These are phyloP conservation scores for Cecidostiba fungosa DNA, from an alignment of 2,888 invertebrate genomes.

Conservation along the genomic window DNA sequence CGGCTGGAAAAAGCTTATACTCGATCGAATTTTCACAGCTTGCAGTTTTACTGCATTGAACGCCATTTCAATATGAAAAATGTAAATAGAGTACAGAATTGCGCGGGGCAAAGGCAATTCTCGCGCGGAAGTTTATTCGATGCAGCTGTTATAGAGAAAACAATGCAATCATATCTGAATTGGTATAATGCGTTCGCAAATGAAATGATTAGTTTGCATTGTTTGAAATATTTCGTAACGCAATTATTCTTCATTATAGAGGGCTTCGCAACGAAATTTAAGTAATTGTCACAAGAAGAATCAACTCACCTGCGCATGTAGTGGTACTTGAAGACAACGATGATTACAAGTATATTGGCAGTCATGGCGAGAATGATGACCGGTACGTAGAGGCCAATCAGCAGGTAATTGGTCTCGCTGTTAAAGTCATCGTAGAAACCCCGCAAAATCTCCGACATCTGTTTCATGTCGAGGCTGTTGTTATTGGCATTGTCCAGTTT, in stretches of 20 bases:
- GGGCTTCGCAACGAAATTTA: too few relatives aligned
- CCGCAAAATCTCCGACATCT: slow-evolving; percentile 66
- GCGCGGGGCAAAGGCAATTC: too few relatives aligned
- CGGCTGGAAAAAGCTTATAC: neutral
- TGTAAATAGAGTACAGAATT: neutral
- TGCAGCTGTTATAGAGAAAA: neutral
- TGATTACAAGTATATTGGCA: slow-evolving; percentile 85
- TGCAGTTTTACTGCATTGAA: neutral
- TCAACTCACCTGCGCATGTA: slow-evolving; percentile 84
- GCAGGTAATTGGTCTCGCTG: slow-evolving; percentile 74
- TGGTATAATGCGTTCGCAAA: too few relatives aligned
- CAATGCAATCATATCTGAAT: too few relatives aligned
- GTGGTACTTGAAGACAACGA: slow-evolving; percentile 86
- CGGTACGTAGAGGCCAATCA: slow-evolving; percentile 85
- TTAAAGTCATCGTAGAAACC: slow-evolving; percentile 69
- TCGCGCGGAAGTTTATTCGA: neutral
- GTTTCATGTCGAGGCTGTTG: slow-evolving; percentile 63
- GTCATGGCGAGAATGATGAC: slow-evolving; percentile 84
- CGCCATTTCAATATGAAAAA: neutral
- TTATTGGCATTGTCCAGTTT: slow-evolving; percentile 47
- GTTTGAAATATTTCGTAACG: too few relatives aligned
- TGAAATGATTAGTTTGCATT: too few relatives aligned
- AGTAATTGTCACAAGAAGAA: neutral
- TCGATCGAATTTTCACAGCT: neutral
- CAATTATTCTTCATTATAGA: too few relatives aligned